A percentile compares a stretch with the other conserved stretches of the same genome.
These are phyloP conservation scores for Drosophila kokeensis DNA, from an alignment of 2,888 invertebrate genomes.

Conservation along the genomic window DNA sequence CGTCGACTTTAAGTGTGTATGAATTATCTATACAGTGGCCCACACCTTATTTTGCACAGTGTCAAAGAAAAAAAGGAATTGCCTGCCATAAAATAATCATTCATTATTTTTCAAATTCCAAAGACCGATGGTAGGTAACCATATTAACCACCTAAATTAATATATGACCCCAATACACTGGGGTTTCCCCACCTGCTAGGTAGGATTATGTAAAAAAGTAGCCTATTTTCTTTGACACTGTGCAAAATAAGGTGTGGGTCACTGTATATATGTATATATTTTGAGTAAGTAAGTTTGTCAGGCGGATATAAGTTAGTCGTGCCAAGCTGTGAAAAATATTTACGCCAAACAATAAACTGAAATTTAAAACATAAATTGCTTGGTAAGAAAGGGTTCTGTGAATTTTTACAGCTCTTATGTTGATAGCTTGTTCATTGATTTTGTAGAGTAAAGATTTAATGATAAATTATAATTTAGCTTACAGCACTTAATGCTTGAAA, in stretches of 20 bases:
- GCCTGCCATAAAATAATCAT: too few species aligned
- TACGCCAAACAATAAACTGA: neutral
- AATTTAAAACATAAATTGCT: neutral
- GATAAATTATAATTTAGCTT: neutral
- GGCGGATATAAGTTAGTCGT: neutral
- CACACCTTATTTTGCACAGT: too few species aligned
- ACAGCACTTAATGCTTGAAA: neutral
- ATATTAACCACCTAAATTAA: too few species aligned
- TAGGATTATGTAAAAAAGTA: too few species aligned
- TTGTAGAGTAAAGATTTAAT: neutral
- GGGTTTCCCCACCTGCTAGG: too few species aligned
- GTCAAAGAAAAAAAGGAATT: too few species aligned
- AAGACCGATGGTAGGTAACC: too few species aligned
- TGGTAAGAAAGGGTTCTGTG: neutral
- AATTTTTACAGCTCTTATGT: neutral
- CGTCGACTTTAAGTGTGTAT: neutral
- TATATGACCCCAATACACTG: too few species aligned
- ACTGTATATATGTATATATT: too few species aligned
- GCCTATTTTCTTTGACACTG: too few species aligned
- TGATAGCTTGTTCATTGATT: neutral
- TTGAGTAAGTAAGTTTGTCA: neutral
- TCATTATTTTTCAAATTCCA: too few species aligned
- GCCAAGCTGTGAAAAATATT: neutral
- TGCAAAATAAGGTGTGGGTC: too few species aligned
- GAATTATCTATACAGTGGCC: neutral